A percentile compares a stretch with the other conserved stretches of the same genome.
phyloP scores from a whole-genome alignment of 1,140 invertebrate genomes.

The Hyles vespertilio region DNA sequence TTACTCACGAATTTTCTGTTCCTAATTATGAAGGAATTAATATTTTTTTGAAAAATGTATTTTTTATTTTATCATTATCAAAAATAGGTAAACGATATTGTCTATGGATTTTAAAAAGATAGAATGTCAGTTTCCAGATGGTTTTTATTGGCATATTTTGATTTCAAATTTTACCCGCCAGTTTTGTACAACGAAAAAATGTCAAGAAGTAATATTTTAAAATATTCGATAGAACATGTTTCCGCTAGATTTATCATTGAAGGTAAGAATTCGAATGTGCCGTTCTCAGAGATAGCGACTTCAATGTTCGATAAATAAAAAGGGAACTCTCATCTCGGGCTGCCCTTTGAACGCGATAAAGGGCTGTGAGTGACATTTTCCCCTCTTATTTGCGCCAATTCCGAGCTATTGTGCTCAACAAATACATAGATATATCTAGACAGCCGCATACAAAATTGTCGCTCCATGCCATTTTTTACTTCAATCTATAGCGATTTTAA shows the following conservation, averaged over 20 bases:
- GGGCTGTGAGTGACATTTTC: constrained; percentile 10
- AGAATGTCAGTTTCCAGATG: no score
- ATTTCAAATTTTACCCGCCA: no score
- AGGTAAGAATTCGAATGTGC: constrained; percentile 1
- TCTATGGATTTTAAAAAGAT: no score
- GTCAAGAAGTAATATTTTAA: neutral
- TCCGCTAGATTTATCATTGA: constrained; percentile 3
- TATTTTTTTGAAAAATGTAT: no score
- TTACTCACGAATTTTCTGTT: neutral
- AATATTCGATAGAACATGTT: neutral
- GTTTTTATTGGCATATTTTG: no score
- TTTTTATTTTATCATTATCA: no score
- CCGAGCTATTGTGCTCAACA: neutral
- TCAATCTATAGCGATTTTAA: neutral
- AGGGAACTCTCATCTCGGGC: constrained; percentile 3
- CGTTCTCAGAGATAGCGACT: no score
- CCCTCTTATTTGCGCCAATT: neutral
- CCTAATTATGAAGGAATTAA: no score
- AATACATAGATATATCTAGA: neutral
- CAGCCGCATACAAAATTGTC: neutral
- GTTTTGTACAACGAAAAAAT: neutral
- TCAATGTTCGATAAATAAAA: constrained; percentile 5
- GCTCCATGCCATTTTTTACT: neutral
- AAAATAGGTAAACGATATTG: no score
- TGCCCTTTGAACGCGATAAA: constrained; percentile 10